phyloP scores from a whole-genome alignment of 2,113 vertebrate species.

The Sphyrna mokarran region DNA sequence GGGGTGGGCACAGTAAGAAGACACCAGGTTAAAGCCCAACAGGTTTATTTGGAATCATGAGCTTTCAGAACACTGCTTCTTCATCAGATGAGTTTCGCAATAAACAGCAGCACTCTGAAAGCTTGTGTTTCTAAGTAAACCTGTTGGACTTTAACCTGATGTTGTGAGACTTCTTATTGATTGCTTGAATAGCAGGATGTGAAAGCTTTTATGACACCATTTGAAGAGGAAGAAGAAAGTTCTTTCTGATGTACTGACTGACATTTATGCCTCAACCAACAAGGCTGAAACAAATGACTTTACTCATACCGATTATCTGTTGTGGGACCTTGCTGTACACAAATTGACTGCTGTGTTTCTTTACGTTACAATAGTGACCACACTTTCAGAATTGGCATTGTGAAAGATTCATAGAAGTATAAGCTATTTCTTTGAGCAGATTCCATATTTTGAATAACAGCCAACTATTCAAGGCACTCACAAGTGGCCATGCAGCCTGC shows the following conservation, averaged over 20 bases:
- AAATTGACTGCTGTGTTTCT: background rate
- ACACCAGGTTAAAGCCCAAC: too few species aligned
- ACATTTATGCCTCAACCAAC: background rate
- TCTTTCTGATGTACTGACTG: background rate
- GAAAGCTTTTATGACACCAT: background rate
- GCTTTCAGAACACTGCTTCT: too few species aligned
- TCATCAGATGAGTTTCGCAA: too few species aligned
- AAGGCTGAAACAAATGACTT: background rate
- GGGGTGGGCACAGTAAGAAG: too few species aligned
- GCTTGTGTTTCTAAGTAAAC: too few species aligned
- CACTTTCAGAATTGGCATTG: background rate
- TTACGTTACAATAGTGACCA: background rate
- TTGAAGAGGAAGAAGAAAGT: background rate
- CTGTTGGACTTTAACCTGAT: too few species aligned
- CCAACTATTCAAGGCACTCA: background rate
- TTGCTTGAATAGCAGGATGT: too few species aligned
- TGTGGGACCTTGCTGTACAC: background rate
- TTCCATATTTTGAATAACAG: background rate
- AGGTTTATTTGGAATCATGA: too few species aligned
- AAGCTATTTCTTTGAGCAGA: background rate
- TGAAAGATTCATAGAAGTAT: background rate
- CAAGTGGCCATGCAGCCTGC: background rate
- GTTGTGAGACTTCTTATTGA: too few species aligned
- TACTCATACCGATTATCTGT: background rate
- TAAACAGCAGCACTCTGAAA: too few species aligned